Base-by-base conservation (phyloP, 2,113 vertebrate species). In the Campylorhamphus procurvoides region DNA sequence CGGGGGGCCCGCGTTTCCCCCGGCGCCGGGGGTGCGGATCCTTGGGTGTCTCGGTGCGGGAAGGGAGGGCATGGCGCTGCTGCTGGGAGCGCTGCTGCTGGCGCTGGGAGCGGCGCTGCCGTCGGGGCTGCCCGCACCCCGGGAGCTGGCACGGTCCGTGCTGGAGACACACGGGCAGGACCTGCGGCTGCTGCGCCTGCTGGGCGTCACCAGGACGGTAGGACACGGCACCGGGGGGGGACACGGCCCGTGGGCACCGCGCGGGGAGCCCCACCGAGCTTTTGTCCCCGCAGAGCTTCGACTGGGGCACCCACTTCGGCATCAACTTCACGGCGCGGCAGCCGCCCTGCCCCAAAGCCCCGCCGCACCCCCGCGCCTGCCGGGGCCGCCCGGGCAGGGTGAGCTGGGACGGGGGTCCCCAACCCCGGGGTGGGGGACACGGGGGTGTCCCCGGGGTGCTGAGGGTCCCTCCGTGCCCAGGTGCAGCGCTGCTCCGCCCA, bases 311-410 rank as follows among this genome's bases (percentile, higher is more conserved):
- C 1, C 95, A 96, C 20, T 97, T 96, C 94, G 95, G 84, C 91
- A 87, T 97, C 84, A 93, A 96, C 79, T 96, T 97, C 95, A 96
- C 96, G 6, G 78, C 96, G 13, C 94, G 92, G 4, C 91, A 87
- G 25, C 91, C 91, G 10, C n/a, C 56, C 42, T 97, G 96, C 35
- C 78, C 84, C 58, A 76, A 78, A 16, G 1, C 5, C 6, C 28
- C 5, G 25, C 39, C 63, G 6, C 63, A 24, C 0, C 69, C 69
- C 49, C 82, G 50, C 23, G 40, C 40, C 39, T 97, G 96, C 74
- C 76, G 14, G 27, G 58, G 90, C 82, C 91, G 88, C 28, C 87
- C 84, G 2, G 91, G 85, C 9, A 83, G 75, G 87, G 96, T 96
- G 68, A 91, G 95, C 2, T 1, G 53, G 24, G 49, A 19, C 24